Evolutionary conservation across 2,888 invertebrate species (phyloP).

Genomic region (Leptopilina myrica): DNA sequence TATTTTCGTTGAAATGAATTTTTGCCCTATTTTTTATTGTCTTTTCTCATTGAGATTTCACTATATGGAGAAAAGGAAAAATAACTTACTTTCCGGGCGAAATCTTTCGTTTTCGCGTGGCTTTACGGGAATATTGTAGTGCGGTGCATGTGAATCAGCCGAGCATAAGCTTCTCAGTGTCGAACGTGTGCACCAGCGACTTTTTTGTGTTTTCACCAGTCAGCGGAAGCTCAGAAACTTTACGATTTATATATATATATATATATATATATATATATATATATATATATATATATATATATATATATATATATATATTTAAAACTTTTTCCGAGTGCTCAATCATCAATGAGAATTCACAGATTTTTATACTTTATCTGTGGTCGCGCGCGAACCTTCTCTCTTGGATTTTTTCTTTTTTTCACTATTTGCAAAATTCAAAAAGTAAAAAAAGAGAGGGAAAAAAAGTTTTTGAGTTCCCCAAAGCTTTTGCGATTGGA

Average conservation of each 20-base stretch:
- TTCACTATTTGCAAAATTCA: too few relatives aligned
- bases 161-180: constrained; percentile 28
- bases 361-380: too few relatives aligned
- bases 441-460: not conserved
- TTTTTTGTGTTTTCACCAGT: constrained; percentile 14
- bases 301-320: too few relatives aligned
- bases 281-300: not conserved
- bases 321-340: too few relatives aligned
- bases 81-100: not conserved
- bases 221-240: constrained; percentile 31
- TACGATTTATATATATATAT: not conserved
- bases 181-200: constrained; percentile 25
- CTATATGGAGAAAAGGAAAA: constrained; percentile 1
- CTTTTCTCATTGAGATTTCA: constrained; percentile 1
- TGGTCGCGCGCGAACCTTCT: too few relatives aligned
- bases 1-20: not conserved
- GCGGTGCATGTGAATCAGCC: constrained; percentile 29
- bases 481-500: not conserved
- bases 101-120: constrained; percentile 9
- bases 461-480: constrained; percentile 26
- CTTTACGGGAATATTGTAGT: constrained; percentile 19
- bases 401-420: too few relatives aligned
- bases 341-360: too few relatives aligned
- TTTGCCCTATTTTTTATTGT: not conserved
- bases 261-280: too few relatives aligned